A percentile compares a stretch with the other conserved stretches of the same genome.
These are phyloP conservation scores for Temnothorax ravouxi DNA, from an alignment of 2,888 invertebrate genomes.

Conservation along the genomic window DNA sequence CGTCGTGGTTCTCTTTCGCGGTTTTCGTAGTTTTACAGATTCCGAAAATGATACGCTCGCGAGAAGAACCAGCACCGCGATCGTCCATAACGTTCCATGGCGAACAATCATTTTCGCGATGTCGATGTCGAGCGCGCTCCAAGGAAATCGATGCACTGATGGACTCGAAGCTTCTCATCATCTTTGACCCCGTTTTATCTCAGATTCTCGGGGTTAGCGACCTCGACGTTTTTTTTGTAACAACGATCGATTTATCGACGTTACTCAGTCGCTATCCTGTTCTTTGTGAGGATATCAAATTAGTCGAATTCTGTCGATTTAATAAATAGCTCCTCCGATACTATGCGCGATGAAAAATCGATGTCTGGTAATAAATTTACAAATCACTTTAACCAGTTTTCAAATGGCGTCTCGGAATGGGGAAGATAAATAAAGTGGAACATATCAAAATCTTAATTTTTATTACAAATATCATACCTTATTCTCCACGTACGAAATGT, in stretches of 20 bases:
- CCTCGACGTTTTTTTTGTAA: slow-evolving; percentile 34
- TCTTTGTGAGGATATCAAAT: slow-evolving; percentile 30
- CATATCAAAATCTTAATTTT: neutral
- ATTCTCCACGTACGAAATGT: neutral
- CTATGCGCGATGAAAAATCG: neutral
- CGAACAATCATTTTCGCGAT: slow-evolving; percentile 40
- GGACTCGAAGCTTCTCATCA: slow-evolving; percentile 9
- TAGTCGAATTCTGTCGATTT: slow-evolving; percentile 15
- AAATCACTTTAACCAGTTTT: neutral
- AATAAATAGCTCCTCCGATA: slow-evolving; percentile 13
- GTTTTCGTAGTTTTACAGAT: neutral
- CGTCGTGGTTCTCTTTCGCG: neutral
- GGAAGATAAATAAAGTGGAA: neutral
- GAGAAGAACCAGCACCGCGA: slow-evolving; percentile 24
- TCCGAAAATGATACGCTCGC: slow-evolving; percentile 15
- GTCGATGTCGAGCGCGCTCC: neutral
- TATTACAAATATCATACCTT: neutral
- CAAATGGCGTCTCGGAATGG: neutral
- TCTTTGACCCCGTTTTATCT: slow-evolving; percentile 69
- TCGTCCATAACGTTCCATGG: slow-evolving; percentile 6
- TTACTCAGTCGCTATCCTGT: neutral
- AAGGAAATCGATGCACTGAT: slow-evolving; percentile 33
- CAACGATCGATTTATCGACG: neutral
- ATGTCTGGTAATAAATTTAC: neutral
- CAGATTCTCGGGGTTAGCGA: slow-evolving; percentile 50